phyloP scores from a whole-genome alignment of 2,797 vertebrate genomes.

The Loris lydekkerianus region DNA sequence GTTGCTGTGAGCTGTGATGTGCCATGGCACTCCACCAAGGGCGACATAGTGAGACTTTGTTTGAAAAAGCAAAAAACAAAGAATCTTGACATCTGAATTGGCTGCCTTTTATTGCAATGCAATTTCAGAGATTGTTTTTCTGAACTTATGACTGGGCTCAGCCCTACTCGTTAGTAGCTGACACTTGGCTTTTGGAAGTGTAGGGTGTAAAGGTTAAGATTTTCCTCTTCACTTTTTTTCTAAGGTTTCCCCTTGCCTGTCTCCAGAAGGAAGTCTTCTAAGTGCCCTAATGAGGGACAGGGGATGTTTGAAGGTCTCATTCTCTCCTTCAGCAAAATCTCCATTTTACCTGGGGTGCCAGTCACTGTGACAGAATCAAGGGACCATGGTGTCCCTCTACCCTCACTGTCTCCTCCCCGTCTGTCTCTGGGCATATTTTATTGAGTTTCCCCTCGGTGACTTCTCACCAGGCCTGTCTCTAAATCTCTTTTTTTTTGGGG shows the following conservation, averaged over 20 bases:
- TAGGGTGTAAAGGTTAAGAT: background rate
- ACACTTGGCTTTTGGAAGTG: background rate
- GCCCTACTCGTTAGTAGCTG: background rate
- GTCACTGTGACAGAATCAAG: rapidly evolving
- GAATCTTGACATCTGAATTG: background rate
- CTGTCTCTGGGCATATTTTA: slow-evolving; percentile 3
- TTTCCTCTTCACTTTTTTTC: background rate
- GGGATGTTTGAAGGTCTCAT: background rate
- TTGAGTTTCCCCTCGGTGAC: background rate
- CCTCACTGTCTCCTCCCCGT: background rate
- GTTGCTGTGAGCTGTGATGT: too few relatives aligned
- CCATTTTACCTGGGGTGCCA: background rate
- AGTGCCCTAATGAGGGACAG: background rate
- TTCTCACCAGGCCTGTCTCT: slow-evolving; percentile 15
- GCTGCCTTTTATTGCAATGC: background rate
- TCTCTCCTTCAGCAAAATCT: background rate
- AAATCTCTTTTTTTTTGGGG: slow-evolving; percentile 55
- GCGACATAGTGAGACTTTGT: too few relatives aligned
- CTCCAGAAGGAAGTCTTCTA: background rate
- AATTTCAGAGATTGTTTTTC: background rate
- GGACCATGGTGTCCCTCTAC: background rate
- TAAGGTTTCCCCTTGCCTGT: background rate
- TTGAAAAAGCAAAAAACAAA: background rate
- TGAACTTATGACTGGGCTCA: background rate
- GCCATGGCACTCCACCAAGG: too few relatives aligned